phyloP scores from a whole-genome alignment of 2,797 vertebrate genomes.

The Silurus lanzhouensis region DNA sequence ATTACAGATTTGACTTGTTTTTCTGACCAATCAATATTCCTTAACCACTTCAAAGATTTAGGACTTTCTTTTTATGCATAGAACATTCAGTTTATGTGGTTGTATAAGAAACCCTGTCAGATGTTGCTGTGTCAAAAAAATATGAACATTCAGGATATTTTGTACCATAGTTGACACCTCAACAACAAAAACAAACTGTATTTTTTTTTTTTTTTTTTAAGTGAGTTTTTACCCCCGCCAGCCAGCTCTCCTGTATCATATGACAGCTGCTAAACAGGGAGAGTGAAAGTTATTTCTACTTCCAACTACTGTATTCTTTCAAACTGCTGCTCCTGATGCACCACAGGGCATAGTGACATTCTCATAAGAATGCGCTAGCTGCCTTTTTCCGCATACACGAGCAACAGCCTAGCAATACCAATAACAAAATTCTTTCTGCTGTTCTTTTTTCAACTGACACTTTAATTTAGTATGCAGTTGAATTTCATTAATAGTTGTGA shows the following conservation, averaged over 20 bases:
- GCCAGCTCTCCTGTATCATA: neutral
- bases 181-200: no score
- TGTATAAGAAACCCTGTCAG: neutral
- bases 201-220: no score
- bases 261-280: neutral
- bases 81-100: neutral
- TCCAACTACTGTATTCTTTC: neutral
- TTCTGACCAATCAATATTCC: neutral
- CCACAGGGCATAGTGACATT: neutral
- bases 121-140: neutral
- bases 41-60: neutral
- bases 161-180: neutral
- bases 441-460: neutral
- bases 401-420: neutral
- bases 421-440: neutral
- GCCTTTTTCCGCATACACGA: neutral
- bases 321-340: neutral
- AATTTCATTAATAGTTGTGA: neutral
- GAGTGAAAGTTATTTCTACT: neutral
- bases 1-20: no score
- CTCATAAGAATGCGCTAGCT: neutral
- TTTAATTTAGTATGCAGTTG: neutral
- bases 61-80: neutral
- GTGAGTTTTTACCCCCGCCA: no score
- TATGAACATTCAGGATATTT: neutral